Evolutionary conservation across 1,140 invertebrate species (phyloP), one percentile per base, ranked within the genome.

Genomic region (Papilio helenus): DNA sequence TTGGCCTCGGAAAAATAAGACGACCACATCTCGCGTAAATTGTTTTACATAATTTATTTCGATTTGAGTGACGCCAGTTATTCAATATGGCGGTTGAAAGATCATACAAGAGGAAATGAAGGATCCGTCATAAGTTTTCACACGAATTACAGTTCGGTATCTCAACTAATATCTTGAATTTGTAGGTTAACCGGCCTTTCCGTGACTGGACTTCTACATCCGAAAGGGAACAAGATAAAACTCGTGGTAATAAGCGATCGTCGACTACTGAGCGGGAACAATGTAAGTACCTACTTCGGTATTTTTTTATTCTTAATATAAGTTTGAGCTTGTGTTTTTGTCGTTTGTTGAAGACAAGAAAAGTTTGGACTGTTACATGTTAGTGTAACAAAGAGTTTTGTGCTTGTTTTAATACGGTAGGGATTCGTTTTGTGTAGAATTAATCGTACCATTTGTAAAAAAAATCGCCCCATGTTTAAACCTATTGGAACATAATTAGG

Each of bases 141-240:
- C 49, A 51, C 51, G 8, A 55, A 55, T 20, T 20, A 20, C 20
- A 18, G n/a, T 20, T 55, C 14, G 44, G 1, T 16, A 46, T 20
- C 9, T 20, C 18, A 55, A 20, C n/a, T 20, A 55, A 55, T 55
- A 55, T 55, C 7, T 55, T 55, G 18, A n/a, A 34, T 42, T 61
- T 81, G 44, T 82, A 94, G 93, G 93, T 94, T 1, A 95, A 94
- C 76, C 84, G 93, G 9, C 93, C 93, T 10, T 79, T 93, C 46
- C 90, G 90, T 26, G 95, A 92, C 79, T 93, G 90, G 94, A 80
- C 87, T 74, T 42, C 94, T 80, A 84, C 93, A 55, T 8, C n/a
- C 74, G 92, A 95, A 83, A 93, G 95, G 87, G 91, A 95, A 44
- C 87, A 94, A 86, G 88, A 92, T 86, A 92, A 94, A 55, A 49